Conservation (phyloP, 2,113 vertebrate genomes). For the Nesoenas mayeri region DNA sequence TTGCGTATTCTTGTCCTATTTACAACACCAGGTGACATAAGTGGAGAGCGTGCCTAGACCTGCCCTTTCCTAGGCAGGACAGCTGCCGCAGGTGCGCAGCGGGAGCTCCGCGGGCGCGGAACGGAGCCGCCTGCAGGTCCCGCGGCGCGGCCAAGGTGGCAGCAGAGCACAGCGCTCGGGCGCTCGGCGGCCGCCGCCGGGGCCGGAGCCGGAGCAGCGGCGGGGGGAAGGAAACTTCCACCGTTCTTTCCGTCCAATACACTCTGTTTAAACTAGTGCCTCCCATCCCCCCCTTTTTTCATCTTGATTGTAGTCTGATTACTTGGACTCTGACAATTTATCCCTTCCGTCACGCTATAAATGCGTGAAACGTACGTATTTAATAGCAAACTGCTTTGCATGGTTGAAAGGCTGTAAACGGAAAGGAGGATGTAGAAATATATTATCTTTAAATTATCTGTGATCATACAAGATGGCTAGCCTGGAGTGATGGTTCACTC, state of each 20-base stretch:
- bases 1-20: too few species aligned
- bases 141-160: conserved; percentile 73
- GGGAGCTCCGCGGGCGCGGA: background rate
- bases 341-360: background rate
- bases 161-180: conserved; percentile 68
- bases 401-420: background rate
- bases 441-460: background rate
- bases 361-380: background rate
- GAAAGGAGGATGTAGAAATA: background rate
- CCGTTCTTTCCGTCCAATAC: background rate
- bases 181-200: background rate
- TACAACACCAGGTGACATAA: background rate
- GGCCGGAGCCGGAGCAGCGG: background rate
- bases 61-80: background rate
- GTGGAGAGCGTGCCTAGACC: background rate
- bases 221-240: background rate
- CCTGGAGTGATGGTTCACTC: background rate
- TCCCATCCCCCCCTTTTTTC: background rate
- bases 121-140: conserved; percentile 71
- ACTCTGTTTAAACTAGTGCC: background rate
- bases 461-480: background rate
- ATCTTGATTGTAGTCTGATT: background rate
- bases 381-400: background rate
- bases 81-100: background rate
- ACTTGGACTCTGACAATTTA: background rate